Evolutionary conservation across 2,113 vertebrate species (phyloP), one percentile per base, ranked within the genome.

Genomic region (Ondatra zibethicus): DNA sequence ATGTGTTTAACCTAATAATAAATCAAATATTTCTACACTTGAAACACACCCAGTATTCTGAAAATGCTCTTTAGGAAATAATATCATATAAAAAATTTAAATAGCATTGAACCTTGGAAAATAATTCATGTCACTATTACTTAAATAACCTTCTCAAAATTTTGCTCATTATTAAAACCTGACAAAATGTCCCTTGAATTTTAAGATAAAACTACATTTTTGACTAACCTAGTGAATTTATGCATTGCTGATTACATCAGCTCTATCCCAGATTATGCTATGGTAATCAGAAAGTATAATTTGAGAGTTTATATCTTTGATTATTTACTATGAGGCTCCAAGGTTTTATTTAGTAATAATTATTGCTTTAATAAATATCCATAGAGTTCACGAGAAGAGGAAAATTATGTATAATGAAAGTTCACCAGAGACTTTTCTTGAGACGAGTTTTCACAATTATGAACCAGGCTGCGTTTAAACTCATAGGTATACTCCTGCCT

Each of bases 321-420:
- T 91, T 47, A 94, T 88, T 81, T 94, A 50, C 25, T 17, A 58
- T 50, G 4, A 88, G 8, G 42, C 75, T 66, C 1, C 8, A 73
- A 73, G 8, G n/a, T 80, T 80, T 91, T 68, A 68, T 8, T 66
- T 91, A 81, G 55, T 75, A 91, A 81, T 65, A n/a, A 63, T 25
- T 88, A 66, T 88, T 91, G 19, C 31, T n/a, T 47, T 91, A 73
- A 61, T 78, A 88, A 61, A 39, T 68, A 76, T 91, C 76, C n/a
- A 88, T 58, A 23, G 13, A 75, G 13, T 76, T 91, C 33, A 58
- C 42, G 4, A 81, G 12, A 82, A 61, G 17, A 39, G 11, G 12
- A 86, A 93, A 88, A 75, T 75, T 82, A 36, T 27, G 8, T 58
- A 12, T 81, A 73, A n/a, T 66, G 36, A 91, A 75, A 55, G 21